These are phyloP conservation scores for Drosophila pruinosa DNA, from an alignment of 1,140 invertebrate species.

Conservation along the genomic window DNA sequence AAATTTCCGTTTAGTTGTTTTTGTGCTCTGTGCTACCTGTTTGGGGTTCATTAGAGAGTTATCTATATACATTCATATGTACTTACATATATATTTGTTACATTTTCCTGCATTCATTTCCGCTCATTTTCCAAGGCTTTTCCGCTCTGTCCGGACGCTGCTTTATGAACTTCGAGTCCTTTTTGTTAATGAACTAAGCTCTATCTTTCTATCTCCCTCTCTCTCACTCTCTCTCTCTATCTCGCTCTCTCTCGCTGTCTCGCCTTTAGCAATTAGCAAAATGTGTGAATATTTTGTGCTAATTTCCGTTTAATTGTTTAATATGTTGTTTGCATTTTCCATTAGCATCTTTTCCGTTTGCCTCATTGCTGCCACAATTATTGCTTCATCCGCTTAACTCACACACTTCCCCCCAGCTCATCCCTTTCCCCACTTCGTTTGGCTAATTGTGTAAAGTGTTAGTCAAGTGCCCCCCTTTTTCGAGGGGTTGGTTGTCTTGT, in stretches of 20 bases:
- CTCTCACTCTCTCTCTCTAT: not conserved
- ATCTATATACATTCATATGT: conserved; percentile 13
- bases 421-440: not conserved
- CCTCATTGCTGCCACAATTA: conserved; percentile 67
- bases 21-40: conserved; percentile 48
- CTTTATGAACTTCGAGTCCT: conserved; percentile 29
- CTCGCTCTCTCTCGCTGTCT: not conserved
- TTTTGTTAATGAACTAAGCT: conserved; percentile 60
- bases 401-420: not conserved
- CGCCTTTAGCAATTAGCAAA: conserved; percentile 43
- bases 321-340: conserved; percentile 78
- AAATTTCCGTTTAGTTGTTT: conserved; percentile 63
- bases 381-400: conserved; percentile 36
- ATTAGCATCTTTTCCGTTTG: conserved; percentile 64
- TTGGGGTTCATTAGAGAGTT: conserved; percentile 57
- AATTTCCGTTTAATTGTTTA: conserved; percentile 81
- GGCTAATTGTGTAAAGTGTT: conserved; percentile 38
- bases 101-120: conserved; percentile 66
- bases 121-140: conserved; percentile 52
- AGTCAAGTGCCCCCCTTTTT: conserved; percentile 13
- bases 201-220: not conserved
- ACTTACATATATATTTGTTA: conserved; percentile 14
- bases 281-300: conserved; percentile 72
- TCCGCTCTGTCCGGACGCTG: conserved; percentile 7
- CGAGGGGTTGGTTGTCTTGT: conserved; percentile 12